A percentile compares a stretch with the other conserved stretches of the same genome.
Conservation (phyloP, 2,888 invertebrate genomes). For the Polymixis flavicincta region DNA sequence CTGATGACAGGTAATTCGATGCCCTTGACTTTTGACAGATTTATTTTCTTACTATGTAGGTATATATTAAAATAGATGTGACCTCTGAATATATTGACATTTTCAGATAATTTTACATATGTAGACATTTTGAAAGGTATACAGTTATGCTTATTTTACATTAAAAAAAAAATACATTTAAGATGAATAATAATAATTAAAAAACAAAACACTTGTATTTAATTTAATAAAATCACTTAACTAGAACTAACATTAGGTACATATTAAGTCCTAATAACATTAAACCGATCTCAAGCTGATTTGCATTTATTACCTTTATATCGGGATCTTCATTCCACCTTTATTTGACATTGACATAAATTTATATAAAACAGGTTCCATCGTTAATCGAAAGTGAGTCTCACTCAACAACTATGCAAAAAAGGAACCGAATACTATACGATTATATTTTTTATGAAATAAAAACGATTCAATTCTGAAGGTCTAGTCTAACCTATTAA, state of each 20-base stretch:
- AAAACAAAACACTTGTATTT: not conserved
- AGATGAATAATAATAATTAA: conserved; percentile 6
- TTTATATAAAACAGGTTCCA: conserved; percentile 80
- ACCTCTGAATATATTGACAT: conserved; percentile 81
- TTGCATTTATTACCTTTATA: conserved; percentile 55
- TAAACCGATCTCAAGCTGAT: conserved; percentile 40
- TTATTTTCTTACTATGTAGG: conserved; percentile 66
- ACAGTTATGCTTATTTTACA: conserved; percentile 61
- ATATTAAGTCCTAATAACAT: conserved; percentile 41
- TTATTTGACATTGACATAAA: conserved; percentile 86
- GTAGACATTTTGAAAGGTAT: conserved; percentile 71
- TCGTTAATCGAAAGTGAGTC: conserved; percentile 81
- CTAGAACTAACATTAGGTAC: not conserved
- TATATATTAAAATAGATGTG: conserved; percentile 71
- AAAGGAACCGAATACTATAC: conserved; percentile 64
- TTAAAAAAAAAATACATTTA: conserved; percentile 6
- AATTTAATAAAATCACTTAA: conserved; percentile 14
- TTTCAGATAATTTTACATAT: conserved; percentile 71
- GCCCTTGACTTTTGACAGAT: conserved; percentile 79
- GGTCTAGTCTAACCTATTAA: conserved; percentile 45
- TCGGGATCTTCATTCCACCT: conserved; percentile 78
- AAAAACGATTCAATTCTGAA: conserved; percentile 49
- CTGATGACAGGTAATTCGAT: conserved; percentile 56
- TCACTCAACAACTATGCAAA: conserved; percentile 74
- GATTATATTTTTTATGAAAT: conserved; percentile 50